Evolutionary conservation across 2,888 invertebrate species (phyloP).

Genomic region (Scaeva pyrastri): DNA sequence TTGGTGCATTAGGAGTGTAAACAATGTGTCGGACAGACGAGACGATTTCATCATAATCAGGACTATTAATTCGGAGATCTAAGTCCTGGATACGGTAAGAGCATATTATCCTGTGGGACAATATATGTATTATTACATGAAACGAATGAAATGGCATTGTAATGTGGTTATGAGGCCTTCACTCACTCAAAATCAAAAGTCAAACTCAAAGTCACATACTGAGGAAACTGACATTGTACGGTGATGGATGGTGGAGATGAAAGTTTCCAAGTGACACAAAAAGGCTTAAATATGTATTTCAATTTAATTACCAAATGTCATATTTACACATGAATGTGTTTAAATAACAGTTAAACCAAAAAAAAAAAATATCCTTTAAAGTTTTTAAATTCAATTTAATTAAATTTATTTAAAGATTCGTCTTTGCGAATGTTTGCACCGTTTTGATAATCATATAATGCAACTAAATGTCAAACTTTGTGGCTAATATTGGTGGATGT

Average conservation of each 20-base stretch:
- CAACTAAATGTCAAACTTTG: too few species aligned
- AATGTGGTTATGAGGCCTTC: slow-evolving; percentile 59
- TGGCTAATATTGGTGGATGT: too few species aligned
- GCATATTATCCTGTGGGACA: neutral
- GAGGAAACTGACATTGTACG: neutral
- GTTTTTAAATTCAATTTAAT: too few species aligned
- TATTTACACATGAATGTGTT: too few species aligned
- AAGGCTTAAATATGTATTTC: slow-evolving; percentile 15
- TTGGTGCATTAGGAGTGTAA: slow-evolving; percentile 33
- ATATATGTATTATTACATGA: slow-evolving; percentile 3
- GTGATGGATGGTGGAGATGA: neutral
- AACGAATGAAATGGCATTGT: slow-evolving; percentile 3
- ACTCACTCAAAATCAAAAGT: slow-evolving; percentile 22
- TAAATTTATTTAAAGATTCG: too few species aligned
- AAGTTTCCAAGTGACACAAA: slow-evolving; percentile 6
- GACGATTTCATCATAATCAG: slow-evolving; percentile 65
- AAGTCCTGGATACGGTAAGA: slow-evolving; percentile 28
- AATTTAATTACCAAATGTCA: slow-evolving; percentile 44
- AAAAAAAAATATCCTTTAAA: too few species aligned
- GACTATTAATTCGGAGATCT: slow-evolving; percentile 66
- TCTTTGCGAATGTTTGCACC: too few species aligned
- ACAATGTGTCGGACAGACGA: slow-evolving; percentile 62
- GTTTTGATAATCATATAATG: too few species aligned
- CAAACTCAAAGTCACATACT: too few species aligned
- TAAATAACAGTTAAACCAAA: too few species aligned